phyloP scores from a whole-genome alignment of 1,140 invertebrate genomes.

The Aphaenogaster ashmeadi region DNA sequence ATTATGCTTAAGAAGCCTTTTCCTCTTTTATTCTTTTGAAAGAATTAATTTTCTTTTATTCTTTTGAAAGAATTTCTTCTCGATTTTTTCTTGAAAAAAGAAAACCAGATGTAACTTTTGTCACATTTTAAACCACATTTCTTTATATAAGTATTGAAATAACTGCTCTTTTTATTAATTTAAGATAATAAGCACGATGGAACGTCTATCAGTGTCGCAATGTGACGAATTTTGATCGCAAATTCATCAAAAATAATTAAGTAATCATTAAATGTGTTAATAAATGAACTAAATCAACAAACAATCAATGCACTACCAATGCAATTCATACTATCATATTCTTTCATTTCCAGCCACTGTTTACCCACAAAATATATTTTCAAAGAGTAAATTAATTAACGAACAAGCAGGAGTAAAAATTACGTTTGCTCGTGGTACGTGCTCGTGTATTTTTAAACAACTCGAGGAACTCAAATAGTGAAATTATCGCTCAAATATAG shows the following conservation, averaged over 20 bases:
- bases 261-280: neutral
- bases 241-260: neutral
- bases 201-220: neutral
- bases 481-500: neutral
- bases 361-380: neutral
- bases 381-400: neutral
- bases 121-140: neutral
- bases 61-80: neutral
- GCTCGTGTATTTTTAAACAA: neutral
- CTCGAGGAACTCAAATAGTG: neutral
- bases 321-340: neutral
- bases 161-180: neutral
- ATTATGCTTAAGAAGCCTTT: neutral
- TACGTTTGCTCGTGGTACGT: neutral
- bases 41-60: neutral
- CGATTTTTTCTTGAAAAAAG: neutral
- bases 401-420: neutral
- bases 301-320: neutral
- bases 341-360: neutral
- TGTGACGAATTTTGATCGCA: neutral
- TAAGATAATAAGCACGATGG: neutral
- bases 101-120: neutral
- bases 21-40: neutral
- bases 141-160: neutral
- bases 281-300: conserved; percentile 3